Percentiles rank a stretch among this genome's conserved stretches.
Conservation (phyloP, 1,140 invertebrate genomes). For the Mamestra configurata region DNA sequence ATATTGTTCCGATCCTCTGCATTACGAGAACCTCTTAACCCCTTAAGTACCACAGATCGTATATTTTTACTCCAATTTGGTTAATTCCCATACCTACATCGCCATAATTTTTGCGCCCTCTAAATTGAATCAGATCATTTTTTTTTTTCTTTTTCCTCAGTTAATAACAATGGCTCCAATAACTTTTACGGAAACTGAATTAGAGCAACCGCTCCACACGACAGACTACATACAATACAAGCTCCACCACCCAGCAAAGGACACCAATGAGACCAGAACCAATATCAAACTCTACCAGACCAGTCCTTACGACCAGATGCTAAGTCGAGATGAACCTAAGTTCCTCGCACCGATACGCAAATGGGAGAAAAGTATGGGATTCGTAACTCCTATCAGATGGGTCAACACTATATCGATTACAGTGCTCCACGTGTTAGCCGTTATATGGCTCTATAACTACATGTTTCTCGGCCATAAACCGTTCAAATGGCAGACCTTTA, state of each 20-base stretch:
- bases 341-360: conserved; percentile 65
- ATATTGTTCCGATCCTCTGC: too few relatives aligned
- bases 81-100: too few relatives aligned
- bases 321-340: conserved; percentile 65
- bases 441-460: conserved; percentile 50
- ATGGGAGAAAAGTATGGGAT: conserved; percentile 76
- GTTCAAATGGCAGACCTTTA: conserved; percentile 62
- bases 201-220: conserved; percentile 2
- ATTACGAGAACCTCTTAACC: too few relatives aligned
- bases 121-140: too few relatives aligned
- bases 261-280: not conserved
- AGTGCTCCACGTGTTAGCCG: conserved; percentile 62
- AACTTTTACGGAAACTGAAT: conserved; percentile 55
- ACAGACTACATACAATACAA: conserved; percentile 45
- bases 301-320: conserved; percentile 60
- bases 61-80: too few relatives aligned
- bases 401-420: conserved; percentile 64
- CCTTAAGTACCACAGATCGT: too few relatives aligned
- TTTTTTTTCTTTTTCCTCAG: conserved; percentile 47
- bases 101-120: too few relatives aligned
- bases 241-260: conserved; percentile 9
- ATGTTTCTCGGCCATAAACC: conserved; percentile 31
- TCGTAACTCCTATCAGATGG: conserved; percentile 77
- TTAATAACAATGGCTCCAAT: conserved; percentile 56
- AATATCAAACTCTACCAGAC: not conserved